Percentiles rank a stretch among this genome's conserved stretches.
Evolutionary conservation across 2,113 vertebrate species (phyloP).

Genomic region (Stomatorhinus ivindoensis): DNA sequence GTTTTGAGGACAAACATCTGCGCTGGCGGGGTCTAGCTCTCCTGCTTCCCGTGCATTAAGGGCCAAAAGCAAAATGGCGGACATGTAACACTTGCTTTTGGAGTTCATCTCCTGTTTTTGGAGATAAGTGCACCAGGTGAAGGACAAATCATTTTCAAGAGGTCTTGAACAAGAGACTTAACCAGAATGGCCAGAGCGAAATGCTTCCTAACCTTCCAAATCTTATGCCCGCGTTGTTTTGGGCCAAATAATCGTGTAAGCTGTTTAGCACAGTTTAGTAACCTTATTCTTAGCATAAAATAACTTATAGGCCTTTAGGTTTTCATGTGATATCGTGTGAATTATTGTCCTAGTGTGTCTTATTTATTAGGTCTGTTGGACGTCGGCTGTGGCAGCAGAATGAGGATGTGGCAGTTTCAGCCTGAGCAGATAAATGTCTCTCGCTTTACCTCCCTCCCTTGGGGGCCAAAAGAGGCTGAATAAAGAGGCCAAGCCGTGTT

Average conservation of each 20-base stretch:
- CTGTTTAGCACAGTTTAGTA: not conserved
- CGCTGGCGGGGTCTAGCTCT: not conserved
- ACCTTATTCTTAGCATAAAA: not conserved
- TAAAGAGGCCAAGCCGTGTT: slow-evolving; percentile 1
- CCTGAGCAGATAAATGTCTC: not conserved
- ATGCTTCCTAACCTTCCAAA: not conserved
- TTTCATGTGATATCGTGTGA: slow-evolving; percentile 11
- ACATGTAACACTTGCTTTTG: not conserved
- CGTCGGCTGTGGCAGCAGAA: not conserved
- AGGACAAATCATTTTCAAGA: not conserved
- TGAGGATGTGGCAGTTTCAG: not conserved
- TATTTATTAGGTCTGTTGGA: not conserved
- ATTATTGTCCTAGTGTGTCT: slow-evolving; percentile 29
- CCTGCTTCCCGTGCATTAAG: not conserved
- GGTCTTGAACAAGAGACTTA: not conserved
- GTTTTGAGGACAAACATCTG: slow-evolving; percentile 5
- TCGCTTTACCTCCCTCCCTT: not conserved
- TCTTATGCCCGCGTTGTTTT: not conserved
- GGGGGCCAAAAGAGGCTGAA: not conserved
- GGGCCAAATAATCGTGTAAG: not conserved
- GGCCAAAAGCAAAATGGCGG: not conserved
- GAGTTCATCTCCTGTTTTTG: not conserved
- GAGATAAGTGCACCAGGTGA: not conserved
- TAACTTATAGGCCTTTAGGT: slow-evolving; percentile 19
- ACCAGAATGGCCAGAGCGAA: not conserved